phyloP scores from a whole-genome alignment of 2,888 invertebrate species.

The Pyrocoelia pectoralis region DNA sequence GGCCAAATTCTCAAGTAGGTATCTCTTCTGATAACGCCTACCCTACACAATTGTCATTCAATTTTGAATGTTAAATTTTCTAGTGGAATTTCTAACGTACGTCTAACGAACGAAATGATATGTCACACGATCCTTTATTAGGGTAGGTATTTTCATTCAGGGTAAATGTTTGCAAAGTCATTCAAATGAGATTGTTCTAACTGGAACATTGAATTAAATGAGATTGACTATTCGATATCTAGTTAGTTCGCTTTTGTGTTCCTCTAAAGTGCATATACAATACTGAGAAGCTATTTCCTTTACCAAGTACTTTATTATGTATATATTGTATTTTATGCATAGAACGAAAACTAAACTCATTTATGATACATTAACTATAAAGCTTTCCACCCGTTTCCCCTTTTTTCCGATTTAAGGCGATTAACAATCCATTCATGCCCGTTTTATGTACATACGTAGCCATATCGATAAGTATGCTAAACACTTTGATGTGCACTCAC shows the following conservation, averaged over 20 bases:
- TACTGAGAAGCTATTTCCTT: background rate
- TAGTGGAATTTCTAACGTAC: too few species aligned
- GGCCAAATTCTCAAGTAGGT: too few species aligned
- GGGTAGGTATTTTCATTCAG: background rate
- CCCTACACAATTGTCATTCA: too few species aligned
- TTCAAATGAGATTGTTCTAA: background rate
- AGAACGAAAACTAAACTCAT: background rate
- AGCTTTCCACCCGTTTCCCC: background rate
- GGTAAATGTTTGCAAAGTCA: background rate
- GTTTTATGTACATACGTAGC: background rate
- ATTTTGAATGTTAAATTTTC: too few species aligned
- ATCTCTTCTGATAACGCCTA: too few species aligned
- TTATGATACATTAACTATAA: background rate
- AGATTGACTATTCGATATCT: background rate
- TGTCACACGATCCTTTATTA: background rate
- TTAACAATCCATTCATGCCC: background rate
- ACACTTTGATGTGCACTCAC: background rate
- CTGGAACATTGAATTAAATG: background rate
- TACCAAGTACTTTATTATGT: background rate
- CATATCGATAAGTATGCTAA: conserved; percentile 1
- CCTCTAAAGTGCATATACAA: background rate
- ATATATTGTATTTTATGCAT: too few species aligned
- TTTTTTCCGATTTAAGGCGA: background rate
- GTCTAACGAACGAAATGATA: background rate
- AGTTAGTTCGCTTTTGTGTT: background rate